Conservation (phyloP, 2,113 vertebrate species). For the Pseudolaguvia tuberculata region DNA sequence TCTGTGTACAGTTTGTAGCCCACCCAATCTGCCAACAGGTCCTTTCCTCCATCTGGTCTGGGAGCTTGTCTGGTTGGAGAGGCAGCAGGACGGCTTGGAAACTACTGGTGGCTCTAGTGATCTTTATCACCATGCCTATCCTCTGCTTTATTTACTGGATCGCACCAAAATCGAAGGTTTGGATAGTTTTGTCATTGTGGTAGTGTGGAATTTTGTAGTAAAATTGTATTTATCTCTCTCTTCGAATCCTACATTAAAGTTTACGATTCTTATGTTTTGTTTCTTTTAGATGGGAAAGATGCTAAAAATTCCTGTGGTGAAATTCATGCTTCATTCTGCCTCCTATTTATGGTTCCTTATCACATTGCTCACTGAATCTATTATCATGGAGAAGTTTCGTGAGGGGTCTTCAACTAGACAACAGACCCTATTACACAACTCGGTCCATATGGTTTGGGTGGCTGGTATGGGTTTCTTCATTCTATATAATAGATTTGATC, state of each 20-base stretch:
- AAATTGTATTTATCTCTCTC: too few relatives aligned
- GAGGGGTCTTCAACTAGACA: slow-evolving; percentile 69
- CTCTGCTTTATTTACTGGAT: slow-evolving; percentile 83
- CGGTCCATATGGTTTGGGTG: slow-evolving; percentile 89
- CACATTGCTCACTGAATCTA: slow-evolving; percentile 79
- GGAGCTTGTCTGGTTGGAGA: slow-evolving; percentile 78
- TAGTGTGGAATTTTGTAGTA: not conserved
- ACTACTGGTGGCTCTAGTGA: slow-evolving; percentile 74
- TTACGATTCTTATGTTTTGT: not conserved
- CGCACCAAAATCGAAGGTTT: slow-evolving; percentile 81
- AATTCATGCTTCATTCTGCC: slow-evolving; percentile 82
- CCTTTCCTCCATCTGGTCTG: slow-evolving; percentile 87
- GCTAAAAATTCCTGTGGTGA: slow-evolving; percentile 80
- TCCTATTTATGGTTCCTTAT: slow-evolving; percentile 90
- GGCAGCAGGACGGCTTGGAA: slow-evolving; percentile 82
- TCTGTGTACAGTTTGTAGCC: slow-evolving; percentile 75
- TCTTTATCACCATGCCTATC: slow-evolving; percentile 84
- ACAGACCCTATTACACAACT: slow-evolving; percentile 77
- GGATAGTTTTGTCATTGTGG: not conserved
- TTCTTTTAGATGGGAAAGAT: slow-evolving; percentile 61
- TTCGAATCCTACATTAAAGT: not conserved
- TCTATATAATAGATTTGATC: too few relatives aligned
- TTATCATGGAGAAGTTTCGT: slow-evolving; percentile 77
- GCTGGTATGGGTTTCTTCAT: slow-evolving; percentile 70
- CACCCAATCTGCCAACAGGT: slow-evolving; percentile 91